phyloP scores from a whole-genome alignment of 2,888 invertebrate species.

The Heteromyza rotundicornis region DNA sequence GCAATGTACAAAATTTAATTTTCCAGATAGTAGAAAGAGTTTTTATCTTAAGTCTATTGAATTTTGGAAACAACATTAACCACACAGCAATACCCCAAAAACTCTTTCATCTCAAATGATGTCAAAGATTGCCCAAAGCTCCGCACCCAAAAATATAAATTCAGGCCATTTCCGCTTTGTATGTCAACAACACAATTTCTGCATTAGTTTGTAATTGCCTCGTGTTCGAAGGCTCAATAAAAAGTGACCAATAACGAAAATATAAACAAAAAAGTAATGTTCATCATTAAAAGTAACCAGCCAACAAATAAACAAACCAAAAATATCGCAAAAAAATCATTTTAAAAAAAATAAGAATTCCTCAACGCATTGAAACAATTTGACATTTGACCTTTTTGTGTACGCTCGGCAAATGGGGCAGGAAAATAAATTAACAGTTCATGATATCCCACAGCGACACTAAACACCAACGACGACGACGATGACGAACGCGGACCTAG shows the following conservation, averaged over 20 bases:
- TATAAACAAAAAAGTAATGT: background rate
- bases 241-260: background rate
- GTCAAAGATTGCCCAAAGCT: no score
- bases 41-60: no score
- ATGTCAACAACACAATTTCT: background rate
- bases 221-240: no score
- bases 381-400: background rate
- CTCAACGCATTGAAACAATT: no score
- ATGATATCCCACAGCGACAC: conserved; percentile 37
- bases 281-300: no score
- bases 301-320: no score
- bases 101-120: no score
- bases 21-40: no score
- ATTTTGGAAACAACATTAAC: no score
- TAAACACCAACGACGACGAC: background rate
- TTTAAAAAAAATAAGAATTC: background rate
- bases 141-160: no score
- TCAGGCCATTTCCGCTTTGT: background rate
- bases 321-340: background rate
- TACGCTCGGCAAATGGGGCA: conserved; percentile 9
- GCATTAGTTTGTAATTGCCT: background rate
- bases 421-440: conserved; percentile 46
- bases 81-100: no score
- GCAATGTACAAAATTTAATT: no score
- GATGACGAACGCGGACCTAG: background rate